Base-by-base conservation (phyloP, 2,797 vertebrate species). In the Pseudomugil gertrudae region DNA sequence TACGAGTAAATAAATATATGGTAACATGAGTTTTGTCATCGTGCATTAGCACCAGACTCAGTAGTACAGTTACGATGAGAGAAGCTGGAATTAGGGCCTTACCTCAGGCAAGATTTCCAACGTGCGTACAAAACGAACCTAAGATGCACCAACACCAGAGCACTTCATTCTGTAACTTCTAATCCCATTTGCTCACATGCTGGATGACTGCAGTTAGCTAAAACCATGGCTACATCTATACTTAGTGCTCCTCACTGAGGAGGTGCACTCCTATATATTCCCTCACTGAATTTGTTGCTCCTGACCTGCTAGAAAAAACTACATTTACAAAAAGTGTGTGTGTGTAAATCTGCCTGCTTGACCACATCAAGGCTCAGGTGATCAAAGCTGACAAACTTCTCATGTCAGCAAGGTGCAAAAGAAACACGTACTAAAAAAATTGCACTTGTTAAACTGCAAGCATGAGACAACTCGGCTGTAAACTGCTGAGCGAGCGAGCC, bases 1-100 rank as follows among this genome's bases (percentile, higher is more conserved):
- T 64, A 78, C 69, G 45, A 78, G 75, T 79, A 83, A 89, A 87
- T 92, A 89, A 92, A 93, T 93, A 92, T 65, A 66, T 75, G 68
- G 79, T 68, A 84, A 83, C 58, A 81, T 70, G 76, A 74, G 57
- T 74, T 87, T 87, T 74, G 86, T 84, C 73, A 32, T 78, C 47
- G 76, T 85, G 81, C 78, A 48, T 48, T 9, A 65, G 81, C 84
- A 87, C 78, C 60, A 65, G 89, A 91, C 85, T 92, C 93, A 93
- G 93, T 94, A 93, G 92, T 92, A 85, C 84, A 83, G 79, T 89
- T 90, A 87, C 68, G 83, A 74, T 81, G 63, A 79, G 69, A 69
- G 29, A 75, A 69, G 66, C 38, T 71, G 74, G 57, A 74, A 63
- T 65, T 65, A 63, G 57, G 65, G 23, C 68, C 27, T 56, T 24